Percentiles rank a stretch among this genome's conserved stretches.
phyloP scores from a whole-genome alignment of 2,888 invertebrate species.

The Globia sparganii region DNA sequence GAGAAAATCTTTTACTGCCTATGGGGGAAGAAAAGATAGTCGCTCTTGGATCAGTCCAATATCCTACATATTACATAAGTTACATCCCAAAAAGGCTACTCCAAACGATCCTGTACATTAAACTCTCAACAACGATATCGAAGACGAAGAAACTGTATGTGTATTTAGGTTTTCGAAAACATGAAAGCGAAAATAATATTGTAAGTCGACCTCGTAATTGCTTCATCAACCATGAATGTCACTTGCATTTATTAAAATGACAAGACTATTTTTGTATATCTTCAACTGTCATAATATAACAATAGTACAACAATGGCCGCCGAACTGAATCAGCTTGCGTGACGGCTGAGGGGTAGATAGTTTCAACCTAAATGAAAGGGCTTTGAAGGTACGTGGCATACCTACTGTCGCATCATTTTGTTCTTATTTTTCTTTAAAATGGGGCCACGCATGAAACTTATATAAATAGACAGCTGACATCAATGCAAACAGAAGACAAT shows the following conservation, averaged over 20 bases:
- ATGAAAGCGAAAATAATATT: neutral
- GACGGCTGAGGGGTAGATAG: neutral
- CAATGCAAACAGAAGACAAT: neutral
- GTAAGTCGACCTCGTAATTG: neutral
- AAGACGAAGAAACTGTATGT: neutral
- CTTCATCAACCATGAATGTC: neutral
- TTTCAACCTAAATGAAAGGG: neutral
- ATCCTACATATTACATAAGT: constrained; percentile 36
- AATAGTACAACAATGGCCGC: neutral
- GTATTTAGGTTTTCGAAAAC: neutral
- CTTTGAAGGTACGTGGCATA: neutral
- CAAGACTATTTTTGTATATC: neutral
- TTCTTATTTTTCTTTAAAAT: neutral
- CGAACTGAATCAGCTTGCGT: neutral
- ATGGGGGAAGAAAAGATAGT: constrained; percentile 7
- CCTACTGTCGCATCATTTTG: too few relatives aligned
- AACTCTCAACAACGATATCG: neutral
- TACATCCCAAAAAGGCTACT: constrained; percentile 1
- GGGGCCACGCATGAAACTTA: neutral
- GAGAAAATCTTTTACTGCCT: neutral
- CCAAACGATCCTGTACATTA: neutral
- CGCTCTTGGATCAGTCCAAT: constrained; percentile 12
- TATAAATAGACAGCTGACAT: neutral
- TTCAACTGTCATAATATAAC: too few relatives aligned
- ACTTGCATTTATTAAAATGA: neutral